These are phyloP conservation scores for Maccullochella peelii DNA, from an alignment of 2,113 vertebrate species.

Conservation along the genomic window DNA sequence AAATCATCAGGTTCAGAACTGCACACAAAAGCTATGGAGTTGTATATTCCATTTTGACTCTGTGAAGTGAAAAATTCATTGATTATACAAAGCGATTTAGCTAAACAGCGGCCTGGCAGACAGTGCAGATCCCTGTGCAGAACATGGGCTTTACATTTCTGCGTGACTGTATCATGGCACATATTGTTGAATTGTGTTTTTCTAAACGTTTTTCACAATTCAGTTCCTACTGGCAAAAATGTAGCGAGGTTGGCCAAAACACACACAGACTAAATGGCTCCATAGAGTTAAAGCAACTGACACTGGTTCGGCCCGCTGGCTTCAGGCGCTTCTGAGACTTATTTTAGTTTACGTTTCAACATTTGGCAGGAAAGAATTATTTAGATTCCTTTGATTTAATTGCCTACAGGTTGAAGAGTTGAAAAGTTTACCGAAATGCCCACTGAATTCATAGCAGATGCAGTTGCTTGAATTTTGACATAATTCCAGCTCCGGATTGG, in stretches of 20 bases:
- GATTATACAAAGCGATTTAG: neutral
- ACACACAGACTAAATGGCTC: constrained; percentile 55
- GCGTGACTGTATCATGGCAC: constrained; percentile 11
- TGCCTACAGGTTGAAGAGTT: constrained; percentile 15
- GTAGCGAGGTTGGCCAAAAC: constrained; percentile 36
- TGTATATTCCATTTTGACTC: neutral
- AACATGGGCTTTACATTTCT: constrained; percentile 27
- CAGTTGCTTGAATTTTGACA: neutral
- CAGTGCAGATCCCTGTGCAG: neutral
- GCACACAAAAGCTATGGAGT: neutral
- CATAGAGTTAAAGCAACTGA: constrained; percentile 29
- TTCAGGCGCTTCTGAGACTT: constrained; percentile 20
- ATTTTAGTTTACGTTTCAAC: constrained; percentile 42
- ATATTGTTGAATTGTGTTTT: constrained; percentile 15
- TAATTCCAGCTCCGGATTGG: neutral
- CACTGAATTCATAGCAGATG: constrained; percentile 1
- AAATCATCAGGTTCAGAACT: neutral
- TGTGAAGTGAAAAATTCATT: neutral
- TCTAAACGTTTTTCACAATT: constrained; percentile 35
- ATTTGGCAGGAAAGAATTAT: constrained; percentile 25
- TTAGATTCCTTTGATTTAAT: constrained; percentile 30
- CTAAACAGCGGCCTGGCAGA: neutral
- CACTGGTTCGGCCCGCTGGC: neutral
- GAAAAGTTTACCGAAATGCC: constrained; percentile 31
- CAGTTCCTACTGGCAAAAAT: constrained; percentile 3